phyloP scores from a whole-genome alignment of 2,797 vertebrate species.

The Anas capensis region DNA sequence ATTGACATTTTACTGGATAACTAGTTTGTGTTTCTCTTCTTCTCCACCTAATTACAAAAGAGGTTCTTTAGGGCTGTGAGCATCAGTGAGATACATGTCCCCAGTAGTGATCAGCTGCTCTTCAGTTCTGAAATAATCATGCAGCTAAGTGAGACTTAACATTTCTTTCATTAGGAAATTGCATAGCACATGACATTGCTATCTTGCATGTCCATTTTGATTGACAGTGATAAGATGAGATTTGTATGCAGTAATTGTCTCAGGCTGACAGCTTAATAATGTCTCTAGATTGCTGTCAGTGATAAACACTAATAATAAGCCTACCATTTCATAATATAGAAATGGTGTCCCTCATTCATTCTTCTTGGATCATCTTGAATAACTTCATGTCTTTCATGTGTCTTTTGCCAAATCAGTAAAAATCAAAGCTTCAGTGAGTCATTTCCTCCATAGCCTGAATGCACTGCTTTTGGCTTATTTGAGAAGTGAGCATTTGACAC shows the following conservation, averaged over 20 bases:
- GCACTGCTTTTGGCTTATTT: neutral
- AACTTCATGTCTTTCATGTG: neutral
- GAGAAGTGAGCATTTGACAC: neutral
- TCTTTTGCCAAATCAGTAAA: neutral
- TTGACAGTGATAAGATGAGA: neutral
- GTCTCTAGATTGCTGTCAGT: neutral
- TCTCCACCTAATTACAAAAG: neutral
- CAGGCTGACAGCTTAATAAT: neutral
- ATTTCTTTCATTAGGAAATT: neutral
- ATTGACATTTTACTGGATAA: neutral
- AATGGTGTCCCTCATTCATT: neutral
- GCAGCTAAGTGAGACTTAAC: neutral
- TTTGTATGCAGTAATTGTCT: neutral
- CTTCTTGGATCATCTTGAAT: neutral
- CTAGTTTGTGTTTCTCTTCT: neutral
- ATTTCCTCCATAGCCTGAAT: neutral
- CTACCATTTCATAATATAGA: neutral
- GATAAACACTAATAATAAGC: neutral
- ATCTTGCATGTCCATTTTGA: neutral
- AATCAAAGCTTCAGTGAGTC: neutral
- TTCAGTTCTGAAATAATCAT: neutral
- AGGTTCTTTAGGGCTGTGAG: neutral
- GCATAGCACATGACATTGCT: neutral
- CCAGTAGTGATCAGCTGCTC: neutral
- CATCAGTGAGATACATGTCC: neutral